Evolutionary conservation across 1,140 invertebrate genomes (phyloP).

Genomic region (Tetranychus urticae): DNA sequence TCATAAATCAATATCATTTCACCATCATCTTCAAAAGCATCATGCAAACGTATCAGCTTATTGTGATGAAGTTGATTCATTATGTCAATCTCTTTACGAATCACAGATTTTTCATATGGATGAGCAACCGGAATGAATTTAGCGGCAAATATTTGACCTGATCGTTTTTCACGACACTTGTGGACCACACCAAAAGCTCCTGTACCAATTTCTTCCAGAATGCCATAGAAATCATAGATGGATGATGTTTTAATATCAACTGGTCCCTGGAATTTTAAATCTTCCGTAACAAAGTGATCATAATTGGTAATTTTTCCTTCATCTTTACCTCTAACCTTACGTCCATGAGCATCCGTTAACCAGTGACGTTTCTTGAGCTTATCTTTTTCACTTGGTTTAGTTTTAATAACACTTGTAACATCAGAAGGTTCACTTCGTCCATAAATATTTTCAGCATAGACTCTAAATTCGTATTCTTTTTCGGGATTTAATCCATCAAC

Average conservation of each 20-base stretch:
- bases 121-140: slow-evolving; percentile 95
- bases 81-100: slow-evolving; percentile 92
- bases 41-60: slow-evolving; percentile 89
- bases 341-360: slow-evolving; percentile 63
- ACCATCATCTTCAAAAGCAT: slow-evolving; percentile 95
- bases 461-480: slow-evolving; percentile 83
- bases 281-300: slow-evolving; percentile 71
- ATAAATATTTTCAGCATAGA: slow-evolving; percentile 88
- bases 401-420: slow-evolving; percentile 19
- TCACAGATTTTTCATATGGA: slow-evolving; percentile 82
- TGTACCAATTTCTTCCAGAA: slow-evolving; percentile 87
- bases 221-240: slow-evolving; percentile 94
- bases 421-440: slow-evolving; percentile 79
- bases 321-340: slow-evolving; percentile 66
- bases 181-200: slow-evolving; percentile 98
- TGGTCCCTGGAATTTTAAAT: slow-evolving; percentile 86
- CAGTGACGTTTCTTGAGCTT: slow-evolving; percentile 47
- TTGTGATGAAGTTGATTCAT: slow-evolving; percentile 97
- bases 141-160: slow-evolving; percentile 89
- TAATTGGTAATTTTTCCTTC: slow-evolving; percentile 80
- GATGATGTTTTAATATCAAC: slow-evolving; percentile 83
- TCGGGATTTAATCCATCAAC: slow-evolving; percentile 59
- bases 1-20: slow-evolving; percentile 98
- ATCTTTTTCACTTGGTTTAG: slow-evolving; percentile 39
- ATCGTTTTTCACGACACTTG: slow-evolving; percentile 76